phyloP scores from a whole-genome alignment of 1,140 invertebrate genomes.

The Mya arenaria region DNA sequence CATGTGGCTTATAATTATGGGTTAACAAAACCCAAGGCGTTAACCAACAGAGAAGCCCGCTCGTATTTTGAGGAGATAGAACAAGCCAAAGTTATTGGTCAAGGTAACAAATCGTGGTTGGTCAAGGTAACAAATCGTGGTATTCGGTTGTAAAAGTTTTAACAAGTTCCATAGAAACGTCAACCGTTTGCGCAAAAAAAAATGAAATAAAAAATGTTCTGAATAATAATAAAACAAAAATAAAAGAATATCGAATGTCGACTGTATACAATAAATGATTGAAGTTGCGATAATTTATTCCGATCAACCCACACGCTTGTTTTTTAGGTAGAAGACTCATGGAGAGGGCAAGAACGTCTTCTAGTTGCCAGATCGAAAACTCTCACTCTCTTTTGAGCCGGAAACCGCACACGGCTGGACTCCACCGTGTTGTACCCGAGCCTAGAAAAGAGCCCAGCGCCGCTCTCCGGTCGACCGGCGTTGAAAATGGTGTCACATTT shows the following conservation, averaged over 20 bases:
- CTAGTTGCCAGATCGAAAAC: conserved; percentile 42
- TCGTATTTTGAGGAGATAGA: conserved; percentile 56
- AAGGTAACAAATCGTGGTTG: conserved; percentile 62
- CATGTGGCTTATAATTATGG: conserved; percentile 45
- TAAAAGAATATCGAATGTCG: too few relatives aligned
- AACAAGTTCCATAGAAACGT: too few relatives aligned
- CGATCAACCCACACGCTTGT: conserved; percentile 3
- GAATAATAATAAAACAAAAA: too few relatives aligned
- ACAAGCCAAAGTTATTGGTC: conserved; percentile 58
- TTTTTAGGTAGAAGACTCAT: conserved; percentile 44
- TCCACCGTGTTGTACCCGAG: conserved; percentile 27
- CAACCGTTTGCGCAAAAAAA: too few relatives aligned
- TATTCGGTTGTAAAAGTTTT: too few relatives aligned
- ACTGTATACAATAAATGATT: not conserved
- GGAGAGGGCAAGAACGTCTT: conserved; percentile 32
- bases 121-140: too few relatives aligned
- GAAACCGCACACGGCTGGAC: conserved; percentile 33
- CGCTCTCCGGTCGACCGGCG: conserved; percentile 1
- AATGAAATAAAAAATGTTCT: too few relatives aligned
- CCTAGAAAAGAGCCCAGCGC: not conserved
- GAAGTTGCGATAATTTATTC: not conserved
- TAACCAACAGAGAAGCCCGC: conserved; percentile 54
- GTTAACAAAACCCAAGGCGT: conserved; percentile 58
- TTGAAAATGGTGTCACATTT: conserved; percentile 13
- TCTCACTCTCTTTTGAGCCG: conserved; percentile 29